phyloP scores from a whole-genome alignment of 2,113 vertebrate species.

The Raja brachyura region DNA sequence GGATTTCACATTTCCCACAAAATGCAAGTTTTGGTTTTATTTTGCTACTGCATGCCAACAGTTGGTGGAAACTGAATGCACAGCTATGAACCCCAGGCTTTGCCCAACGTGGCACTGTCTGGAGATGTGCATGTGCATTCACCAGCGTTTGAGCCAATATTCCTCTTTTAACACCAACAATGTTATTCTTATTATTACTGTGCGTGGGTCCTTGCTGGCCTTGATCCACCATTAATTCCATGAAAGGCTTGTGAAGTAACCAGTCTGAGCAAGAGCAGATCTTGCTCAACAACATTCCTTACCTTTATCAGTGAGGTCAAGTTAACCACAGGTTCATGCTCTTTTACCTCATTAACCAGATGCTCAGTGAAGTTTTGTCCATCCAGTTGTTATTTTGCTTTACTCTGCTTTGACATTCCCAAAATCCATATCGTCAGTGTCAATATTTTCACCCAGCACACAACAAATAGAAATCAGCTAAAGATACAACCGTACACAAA shows the following conservation, averaged over 20 bases:
- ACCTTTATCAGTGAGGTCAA: neutral
- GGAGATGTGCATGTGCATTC: neutral
- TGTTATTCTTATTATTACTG: neutral
- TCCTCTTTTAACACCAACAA: neutral
- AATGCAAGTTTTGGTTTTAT: too few species aligned
- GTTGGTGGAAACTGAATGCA: too few species aligned
- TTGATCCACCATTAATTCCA: neutral
- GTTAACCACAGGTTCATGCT: neutral
- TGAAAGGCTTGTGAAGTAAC: neutral
- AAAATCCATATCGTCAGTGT: neutral
- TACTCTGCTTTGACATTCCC: neutral
- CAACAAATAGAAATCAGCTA: neutral
- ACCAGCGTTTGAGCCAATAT: neutral
- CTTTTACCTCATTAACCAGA: neutral
- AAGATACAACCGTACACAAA: neutral
- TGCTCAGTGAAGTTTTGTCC: neutral
- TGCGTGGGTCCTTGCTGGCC: neutral
- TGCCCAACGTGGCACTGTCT: too few species aligned
- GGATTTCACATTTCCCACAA: too few species aligned
- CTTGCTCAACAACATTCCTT: neutral
- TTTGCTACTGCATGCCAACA: too few species aligned
- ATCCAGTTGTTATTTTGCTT: neutral
- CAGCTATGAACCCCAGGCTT: too few species aligned
- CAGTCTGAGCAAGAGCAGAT: too few species aligned
- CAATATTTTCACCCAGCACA: neutral